Base-by-base conservation (phyloP, 2,113 vertebrate genomes). In the Microtus ochrogaster region DNA sequence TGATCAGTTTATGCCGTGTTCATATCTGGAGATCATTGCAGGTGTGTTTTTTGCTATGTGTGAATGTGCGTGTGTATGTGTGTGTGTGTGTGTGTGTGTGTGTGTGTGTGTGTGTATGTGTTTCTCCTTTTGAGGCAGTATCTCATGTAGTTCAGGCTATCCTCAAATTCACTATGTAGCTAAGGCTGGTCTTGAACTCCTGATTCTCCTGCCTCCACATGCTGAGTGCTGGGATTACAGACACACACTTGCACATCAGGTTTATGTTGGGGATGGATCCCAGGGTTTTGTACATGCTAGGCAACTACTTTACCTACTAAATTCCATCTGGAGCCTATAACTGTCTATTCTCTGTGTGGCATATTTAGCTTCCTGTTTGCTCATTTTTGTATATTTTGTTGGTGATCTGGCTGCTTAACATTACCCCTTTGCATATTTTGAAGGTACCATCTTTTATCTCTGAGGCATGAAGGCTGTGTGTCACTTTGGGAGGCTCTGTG, bases 1-100 rank as follows among this genome's bases (percentile, higher is more conserved):
- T 0, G 0, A 49, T 12, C 41, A 19, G 78, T 21, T 63, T 41
- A 26, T 24, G 2, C n/a, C 4, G 0, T 30, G 26, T 82, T 47
- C 49, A 21, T 17, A 9, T 5, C 47, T 61, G 79, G 76, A 22
- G 36, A n/a, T n/a, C 13, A 26, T 33, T 30, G 36, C 58, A 88
- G 19, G 33, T 22, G 36, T 66, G 74, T 76, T 39, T 22, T 33
- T 47, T 7, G 41, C n/a, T 26, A 30, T 52, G 22, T 65, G 70
- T 44, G 36, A 41, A 7, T 36, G 36, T 52, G 8, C 74, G 65
- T 52, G 47, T 47, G 21, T 65, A 63, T 44, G 28, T 49, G 5
- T 33, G 36, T n/a, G n/a, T 49, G 8, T 81, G 52, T 55, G 28
- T 36, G 36, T 52, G 8, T 81, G 65, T 52, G 9, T 49, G 21